Evolutionary conservation across 2,888 invertebrate genomes (phyloP).

Genomic region (Euproctis similis): DNA sequence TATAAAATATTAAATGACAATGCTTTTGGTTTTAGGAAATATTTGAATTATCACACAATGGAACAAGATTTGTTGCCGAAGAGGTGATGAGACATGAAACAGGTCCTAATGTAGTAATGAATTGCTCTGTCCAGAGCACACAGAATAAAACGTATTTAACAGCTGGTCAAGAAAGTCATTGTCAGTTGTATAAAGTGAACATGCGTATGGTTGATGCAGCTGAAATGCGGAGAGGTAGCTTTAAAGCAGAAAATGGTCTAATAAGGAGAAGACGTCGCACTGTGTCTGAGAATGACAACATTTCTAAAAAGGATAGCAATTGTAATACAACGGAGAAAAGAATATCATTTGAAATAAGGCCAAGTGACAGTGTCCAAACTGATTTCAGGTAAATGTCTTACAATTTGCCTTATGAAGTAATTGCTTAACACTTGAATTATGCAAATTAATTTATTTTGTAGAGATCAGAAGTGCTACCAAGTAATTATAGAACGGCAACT

Average conservation of each 20-base stretch:
- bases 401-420: too few relatives aligned
- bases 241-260: slow-evolving; percentile 67
- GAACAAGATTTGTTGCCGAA: slow-evolving; percentile 87
- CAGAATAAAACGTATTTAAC: slow-evolving; percentile 86
- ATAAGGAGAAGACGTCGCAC: slow-evolving; percentile 64
- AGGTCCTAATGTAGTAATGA: slow-evolving; percentile 93
- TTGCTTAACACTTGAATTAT: too few relatives aligned
- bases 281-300: slow-evolving; percentile 72
- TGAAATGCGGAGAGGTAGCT: slow-evolving; percentile 74
- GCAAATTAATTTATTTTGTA: too few relatives aligned
- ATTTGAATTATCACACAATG: slow-evolving; percentile 92
- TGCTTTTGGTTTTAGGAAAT: slow-evolving; percentile 82
- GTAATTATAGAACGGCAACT: too few relatives aligned
- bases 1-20: neutral
- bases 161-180: slow-evolving; percentile 94
- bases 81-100: slow-evolving; percentile 94
- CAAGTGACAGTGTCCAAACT: slow-evolving; percentile 88
- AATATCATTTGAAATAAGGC: slow-evolving; percentile 84
- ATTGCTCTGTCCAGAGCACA: slow-evolving; percentile 84
- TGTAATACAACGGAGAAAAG: slow-evolving; percentile 71
- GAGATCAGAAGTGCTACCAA: too few relatives aligned
- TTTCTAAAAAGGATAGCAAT: slow-evolving; percentile 59
- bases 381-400: slow-evolving; percentile 82
- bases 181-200: slow-evolving; percentile 87
- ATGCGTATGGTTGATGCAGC: slow-evolving; percentile 73